phyloP scores from a whole-genome alignment of 2,888 invertebrate species.

The Athalia rosae region DNA sequence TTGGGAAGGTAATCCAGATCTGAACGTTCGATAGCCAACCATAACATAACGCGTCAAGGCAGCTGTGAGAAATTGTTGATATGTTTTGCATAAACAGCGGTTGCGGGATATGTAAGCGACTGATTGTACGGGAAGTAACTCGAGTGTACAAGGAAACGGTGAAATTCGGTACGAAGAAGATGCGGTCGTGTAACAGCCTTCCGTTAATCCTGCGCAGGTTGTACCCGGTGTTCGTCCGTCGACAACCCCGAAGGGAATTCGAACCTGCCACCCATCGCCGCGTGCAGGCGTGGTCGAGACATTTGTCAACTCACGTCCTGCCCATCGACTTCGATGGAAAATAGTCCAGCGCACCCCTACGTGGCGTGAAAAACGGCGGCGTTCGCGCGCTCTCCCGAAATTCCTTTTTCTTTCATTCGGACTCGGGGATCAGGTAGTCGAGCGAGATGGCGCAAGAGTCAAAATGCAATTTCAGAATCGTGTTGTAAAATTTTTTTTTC shows the following conservation, averaged over 20 bases:
- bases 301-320: conserved; percentile 41
- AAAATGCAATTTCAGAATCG: neutral
- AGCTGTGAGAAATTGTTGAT: conserved; percentile 53
- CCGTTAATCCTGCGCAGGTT: neutral
- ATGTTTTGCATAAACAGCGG: conserved; percentile 53
- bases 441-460: conserved; percentile 21
- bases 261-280: neutral
- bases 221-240: conserved; percentile 10
- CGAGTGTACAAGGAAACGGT: conserved; percentile 36
- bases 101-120: conserved; percentile 2
- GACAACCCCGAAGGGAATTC: conserved; percentile 26
- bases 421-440: conserved; percentile 27
- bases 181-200: conserved; percentile 15
- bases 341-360: neutral
- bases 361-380: neutral
- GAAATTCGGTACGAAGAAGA: conserved; percentile 25
- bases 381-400: neutral
- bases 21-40: conserved; percentile 13
- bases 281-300: conserved; percentile 19
- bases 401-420: conserved; percentile 6
- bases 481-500: neutral
- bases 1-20: conserved; percentile 44
- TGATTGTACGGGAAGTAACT: conserved; percentile 34
- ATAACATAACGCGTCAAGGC: conserved; percentile 38
- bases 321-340: neutral